Conservation (phyloP, 2,888 invertebrate species). For the Lottia gigantea region DNA sequence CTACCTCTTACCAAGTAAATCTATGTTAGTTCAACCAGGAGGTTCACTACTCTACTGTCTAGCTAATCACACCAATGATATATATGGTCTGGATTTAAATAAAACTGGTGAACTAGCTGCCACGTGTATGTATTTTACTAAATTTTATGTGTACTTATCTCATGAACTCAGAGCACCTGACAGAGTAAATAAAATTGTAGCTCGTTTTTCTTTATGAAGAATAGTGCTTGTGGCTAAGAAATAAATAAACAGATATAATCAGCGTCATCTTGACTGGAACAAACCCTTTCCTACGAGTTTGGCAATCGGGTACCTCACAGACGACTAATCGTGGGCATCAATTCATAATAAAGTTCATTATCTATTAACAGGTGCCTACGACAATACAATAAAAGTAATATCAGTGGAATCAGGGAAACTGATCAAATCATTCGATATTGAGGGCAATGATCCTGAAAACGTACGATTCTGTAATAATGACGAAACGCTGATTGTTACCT, state of each 20-base stretch:
- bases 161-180: no score
- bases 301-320: no score
- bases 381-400: constrained; percentile 50
- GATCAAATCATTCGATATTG: constrained; percentile 32
- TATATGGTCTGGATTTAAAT: constrained; percentile 45
- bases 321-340: no score
- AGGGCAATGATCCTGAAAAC: constrained; percentile 31
- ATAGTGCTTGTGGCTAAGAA: no score
- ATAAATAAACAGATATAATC: no score
- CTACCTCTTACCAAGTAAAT: constrained; percentile 43
- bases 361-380: constrained; percentile 40
- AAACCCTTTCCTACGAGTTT: no score
- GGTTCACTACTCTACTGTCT: constrained; percentile 52
- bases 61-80: constrained; percentile 48
- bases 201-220: no score
- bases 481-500: constrained; percentile 9
- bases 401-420: constrained; percentile 38
- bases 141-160: no score
- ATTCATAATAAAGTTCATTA: no score
- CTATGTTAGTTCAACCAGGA: constrained; percentile 46
- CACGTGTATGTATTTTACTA: constrained; percentile 35
- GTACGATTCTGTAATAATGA: constrained; percentile 12
- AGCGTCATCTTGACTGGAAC: no score
- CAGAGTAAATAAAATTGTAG: no score
- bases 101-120: constrained; percentile 40